Base-by-base conservation (phyloP, 2,888 invertebrate genomes). In the Nycteola revayana region DNA sequence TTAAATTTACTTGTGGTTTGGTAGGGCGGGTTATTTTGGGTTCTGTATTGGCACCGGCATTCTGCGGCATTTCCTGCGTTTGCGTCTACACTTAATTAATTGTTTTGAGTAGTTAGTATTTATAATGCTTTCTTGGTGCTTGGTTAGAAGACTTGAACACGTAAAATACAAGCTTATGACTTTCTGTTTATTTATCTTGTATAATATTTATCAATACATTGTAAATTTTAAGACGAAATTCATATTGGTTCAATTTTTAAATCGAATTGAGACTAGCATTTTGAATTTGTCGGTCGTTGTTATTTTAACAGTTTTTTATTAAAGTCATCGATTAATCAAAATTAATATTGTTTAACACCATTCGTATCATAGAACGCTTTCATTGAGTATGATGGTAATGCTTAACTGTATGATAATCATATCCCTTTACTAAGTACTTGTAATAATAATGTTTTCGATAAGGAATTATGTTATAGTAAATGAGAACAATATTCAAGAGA, bases 371-470 rank as follows among this genome's bases (percentile, higher is more conserved):
- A n/a, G n/a, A n/a, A n/a, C n/a, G n/a, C n/a, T n/a, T n/a, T n/a
- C n/a, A 31, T 28, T 43, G 39, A 46, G 46, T 46, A 32, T 23
- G 25, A 20, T 34, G 5, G 10, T 28, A 35, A 9, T 34, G 33
- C 35, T 32, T 39, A 35, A 34, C 38, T 41, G 60, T 58, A 44
- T 51, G 8, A 31, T 36, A 20, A 66, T 78, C 85, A 83, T 85
- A 84, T 86, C 83, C 83, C 86, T 84, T 86, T 86, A 85, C 84
- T 84, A 84, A 79, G 72, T 21, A n/a, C n/a, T n/a, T n/a, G n/a
- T n/a, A n/a, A n/a, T n/a, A n/a, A n/a, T n/a, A n/a, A n/a, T n/a
- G n/a, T n/a, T n/a, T n/a, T n/a, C n/a, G n/a, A n/a, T n/a, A n/a
- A n/a, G n/a, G n/a, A n/a, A n/a, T n/a, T n/a, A n/a, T n/a, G n/a